Evolutionary conservation across 2,797 vertebrate species (phyloP).

Genomic region (Lindbergichthys nudifrons): DNA sequence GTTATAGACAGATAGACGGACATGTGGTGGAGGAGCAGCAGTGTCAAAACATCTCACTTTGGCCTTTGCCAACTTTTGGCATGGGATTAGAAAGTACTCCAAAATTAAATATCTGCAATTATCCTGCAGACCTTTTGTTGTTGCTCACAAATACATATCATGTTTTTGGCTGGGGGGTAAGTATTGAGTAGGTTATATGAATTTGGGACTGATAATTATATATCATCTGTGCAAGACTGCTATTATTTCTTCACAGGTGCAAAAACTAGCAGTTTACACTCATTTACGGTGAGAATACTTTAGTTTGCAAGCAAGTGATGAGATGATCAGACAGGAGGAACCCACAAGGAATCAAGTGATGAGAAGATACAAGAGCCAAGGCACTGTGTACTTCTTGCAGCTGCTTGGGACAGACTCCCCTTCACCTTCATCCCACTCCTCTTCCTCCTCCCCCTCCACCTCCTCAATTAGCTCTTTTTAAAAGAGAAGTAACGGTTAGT

Average conservation of each 20-base stretch:
- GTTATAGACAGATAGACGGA: slow-evolving; percentile 61
- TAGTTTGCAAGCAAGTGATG: slow-evolving; percentile 19
- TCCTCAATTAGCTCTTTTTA: slow-evolving; percentile 76
- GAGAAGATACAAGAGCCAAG: slow-evolving; percentile 39
- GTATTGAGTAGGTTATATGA: slow-evolving; percentile 25
- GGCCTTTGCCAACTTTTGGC: slow-evolving; percentile 37
- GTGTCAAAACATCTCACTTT: slow-evolving; percentile 42
- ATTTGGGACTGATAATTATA: slow-evolving; percentile 43
- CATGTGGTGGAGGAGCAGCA: slow-evolving; percentile 33
- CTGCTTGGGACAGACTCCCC: slow-evolving; percentile 57
- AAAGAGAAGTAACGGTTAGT: slow-evolving; percentile 74
- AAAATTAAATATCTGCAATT: slow-evolving; percentile 33
- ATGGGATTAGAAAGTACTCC: slow-evolving; percentile 25
- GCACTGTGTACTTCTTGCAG: slow-evolving; percentile 46
- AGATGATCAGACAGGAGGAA: slow-evolving; percentile 40
- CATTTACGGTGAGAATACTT: slow-evolving; percentile 31
- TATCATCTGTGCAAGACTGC: slow-evolving; percentile 28
- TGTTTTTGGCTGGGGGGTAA: slow-evolving; percentile 32
- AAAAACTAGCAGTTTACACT: slow-evolving; percentile 32
- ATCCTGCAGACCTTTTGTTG: slow-evolving; percentile 23
- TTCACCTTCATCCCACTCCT: slow-evolving; percentile 59
- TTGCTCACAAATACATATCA: slow-evolving; percentile 9
- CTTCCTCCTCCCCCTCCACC: slow-evolving; percentile 59
- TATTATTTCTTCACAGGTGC: slow-evolving; percentile 42
- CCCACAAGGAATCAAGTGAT: slow-evolving; percentile 19